Conservation (phyloP, 2,797 vertebrate genomes). For the Pantherophis alleghaniensis region DNA sequence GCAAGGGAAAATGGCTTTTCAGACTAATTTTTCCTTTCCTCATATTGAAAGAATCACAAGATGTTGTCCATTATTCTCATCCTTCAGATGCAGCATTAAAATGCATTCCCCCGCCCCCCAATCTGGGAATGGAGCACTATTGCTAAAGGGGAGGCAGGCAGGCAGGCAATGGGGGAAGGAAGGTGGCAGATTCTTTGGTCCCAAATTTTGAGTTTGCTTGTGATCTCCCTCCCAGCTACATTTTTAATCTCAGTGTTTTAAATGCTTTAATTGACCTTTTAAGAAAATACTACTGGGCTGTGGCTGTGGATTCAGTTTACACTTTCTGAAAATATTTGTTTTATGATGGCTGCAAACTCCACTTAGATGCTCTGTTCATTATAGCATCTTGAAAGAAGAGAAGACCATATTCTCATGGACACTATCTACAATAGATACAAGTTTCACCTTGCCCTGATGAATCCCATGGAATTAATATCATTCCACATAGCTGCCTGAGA, state of each 20-base stretch:
- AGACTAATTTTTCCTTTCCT: not conserved
- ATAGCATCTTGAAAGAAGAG: not conserved
- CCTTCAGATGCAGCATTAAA: not conserved
- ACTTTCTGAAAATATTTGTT: slow-evolving; percentile 44
- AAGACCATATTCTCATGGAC: not conserved
- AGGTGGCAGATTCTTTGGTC: not conserved
- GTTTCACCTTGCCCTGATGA: not conserved
- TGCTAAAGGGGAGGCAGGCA: not conserved
- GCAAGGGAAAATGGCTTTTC: not conserved
- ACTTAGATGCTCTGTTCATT: not conserved
- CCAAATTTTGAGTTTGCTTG: not conserved
- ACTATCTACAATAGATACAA: not conserved
- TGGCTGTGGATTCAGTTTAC: slow-evolving; percentile 37
- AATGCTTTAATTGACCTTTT: slow-evolving; percentile 49
- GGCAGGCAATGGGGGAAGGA: not conserved
- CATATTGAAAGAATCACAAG: not conserved
- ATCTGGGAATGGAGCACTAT: not conserved
- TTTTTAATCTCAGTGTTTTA: not conserved
- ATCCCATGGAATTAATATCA: not conserved
- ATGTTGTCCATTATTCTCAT: not conserved
- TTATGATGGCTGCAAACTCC: slow-evolving; percentile 49
- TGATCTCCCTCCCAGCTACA: not conserved
- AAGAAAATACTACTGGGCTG: slow-evolving; percentile 56
- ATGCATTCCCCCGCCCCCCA: not conserved
- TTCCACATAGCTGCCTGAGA: not conserved